phyloP scores from a whole-genome alignment of 2,797 vertebrate species.

The Spondyliosoma cantharus region DNA sequence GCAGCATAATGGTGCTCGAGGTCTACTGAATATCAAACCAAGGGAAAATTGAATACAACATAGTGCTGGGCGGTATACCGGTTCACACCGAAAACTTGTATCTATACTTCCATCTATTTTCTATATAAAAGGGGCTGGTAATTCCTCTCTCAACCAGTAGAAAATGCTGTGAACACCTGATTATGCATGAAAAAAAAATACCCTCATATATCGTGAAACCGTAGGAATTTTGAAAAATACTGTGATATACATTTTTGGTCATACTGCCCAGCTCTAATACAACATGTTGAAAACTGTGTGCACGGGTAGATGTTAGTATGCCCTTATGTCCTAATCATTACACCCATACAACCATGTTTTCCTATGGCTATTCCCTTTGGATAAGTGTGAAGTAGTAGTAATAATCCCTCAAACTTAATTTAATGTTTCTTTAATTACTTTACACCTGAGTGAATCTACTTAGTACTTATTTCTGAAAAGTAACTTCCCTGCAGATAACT shows the following conservation, averaged over 20 bases:
- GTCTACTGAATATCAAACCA: constrained; percentile 36
- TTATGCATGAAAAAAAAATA: too few species aligned
- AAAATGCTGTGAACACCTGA: too few species aligned
- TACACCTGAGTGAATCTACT: background rate
- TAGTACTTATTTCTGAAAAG: background rate
- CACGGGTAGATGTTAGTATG: background rate
- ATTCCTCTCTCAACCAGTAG: too few species aligned
- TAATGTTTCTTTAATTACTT: background rate
- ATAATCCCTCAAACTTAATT: background rate
- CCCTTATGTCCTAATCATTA: background rate
- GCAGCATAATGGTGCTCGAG: background rate
- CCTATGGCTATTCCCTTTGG: background rate
- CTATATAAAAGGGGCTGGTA: too few species aligned
- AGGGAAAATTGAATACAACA: background rate
- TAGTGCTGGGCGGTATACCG: too few species aligned
- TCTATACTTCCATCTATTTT: too few species aligned
- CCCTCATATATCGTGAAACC: too few species aligned
- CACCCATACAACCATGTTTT: background rate
- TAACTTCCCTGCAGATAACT: background rate
- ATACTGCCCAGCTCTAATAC: too few species aligned
- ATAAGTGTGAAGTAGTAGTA: background rate
- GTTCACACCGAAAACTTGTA: too few species aligned
- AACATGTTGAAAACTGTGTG: background rate
- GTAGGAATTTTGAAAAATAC: too few species aligned
- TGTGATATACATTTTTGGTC: too few species aligned